Percentiles rank a stretch among this genome's conserved stretches.
Evolutionary conservation across 2,797 vertebrate genomes (phyloP).

Genomic region (Chiloscyllium punctatum): DNA sequence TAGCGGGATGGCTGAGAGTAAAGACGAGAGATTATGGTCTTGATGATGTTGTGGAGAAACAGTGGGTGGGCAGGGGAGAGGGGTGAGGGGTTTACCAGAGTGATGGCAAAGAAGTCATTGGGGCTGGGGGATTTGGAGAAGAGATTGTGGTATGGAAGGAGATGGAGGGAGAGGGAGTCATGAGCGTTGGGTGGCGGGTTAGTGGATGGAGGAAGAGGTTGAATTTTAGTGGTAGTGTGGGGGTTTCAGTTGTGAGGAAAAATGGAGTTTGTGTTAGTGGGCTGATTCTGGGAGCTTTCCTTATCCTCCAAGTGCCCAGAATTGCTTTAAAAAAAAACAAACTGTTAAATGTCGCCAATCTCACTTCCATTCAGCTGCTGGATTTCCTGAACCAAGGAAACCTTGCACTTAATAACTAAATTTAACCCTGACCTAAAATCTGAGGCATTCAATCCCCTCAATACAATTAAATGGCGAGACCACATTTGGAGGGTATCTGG

Average conservation of each 20-base stretch:
- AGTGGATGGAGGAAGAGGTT: background rate
- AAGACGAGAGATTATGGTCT: background rate
- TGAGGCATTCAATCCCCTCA: background rate
- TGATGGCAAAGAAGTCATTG: background rate
- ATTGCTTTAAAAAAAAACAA: background rate
- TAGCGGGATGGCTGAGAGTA: background rate
- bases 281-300: background rate
- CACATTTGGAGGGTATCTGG: background rate
- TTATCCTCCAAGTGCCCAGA: background rate
- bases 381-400: background rate
- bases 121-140: background rate
- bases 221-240: background rate
- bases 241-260: background rate
- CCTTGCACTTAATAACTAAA: background rate
- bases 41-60: background rate
- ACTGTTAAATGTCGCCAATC: background rate
- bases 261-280: background rate
- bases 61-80: background rate
- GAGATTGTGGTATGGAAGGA: background rate
- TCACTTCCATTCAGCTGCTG: background rate
- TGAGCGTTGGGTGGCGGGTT: background rate
- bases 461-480: background rate
- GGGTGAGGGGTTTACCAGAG: background rate
- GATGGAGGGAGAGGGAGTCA: background rate
- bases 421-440: background rate